Percentiles rank a stretch among this genome's conserved stretches.
These are phyloP conservation scores for Eubasilissa regina DNA, from an alignment of 1,140 invertebrate species.

Conservation along the genomic window DNA sequence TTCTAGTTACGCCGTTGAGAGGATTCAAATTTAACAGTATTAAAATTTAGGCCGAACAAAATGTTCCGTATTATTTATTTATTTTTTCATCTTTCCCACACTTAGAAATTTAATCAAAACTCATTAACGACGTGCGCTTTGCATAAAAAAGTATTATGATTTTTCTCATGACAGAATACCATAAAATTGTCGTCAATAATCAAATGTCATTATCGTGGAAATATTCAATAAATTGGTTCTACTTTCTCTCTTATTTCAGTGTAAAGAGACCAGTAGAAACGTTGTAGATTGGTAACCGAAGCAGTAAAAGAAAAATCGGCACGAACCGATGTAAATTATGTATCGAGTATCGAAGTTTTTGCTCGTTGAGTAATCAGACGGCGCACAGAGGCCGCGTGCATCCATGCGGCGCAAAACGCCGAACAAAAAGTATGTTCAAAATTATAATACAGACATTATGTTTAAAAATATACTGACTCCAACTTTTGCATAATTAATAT, in stretches of 20 bases:
- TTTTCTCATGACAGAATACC: slow-evolving; percentile 1
- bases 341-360: slow-evolving; percentile 23
- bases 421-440: no score
- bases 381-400: background rate
- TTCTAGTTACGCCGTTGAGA: no score
- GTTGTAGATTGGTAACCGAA: background rate
- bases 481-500: no score
- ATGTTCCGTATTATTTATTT: no score
- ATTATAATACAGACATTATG: no score
- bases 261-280: background rate
- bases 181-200: slow-evolving; percentile 23
- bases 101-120: no score
- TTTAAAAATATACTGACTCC: no score
- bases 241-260: slow-evolving; percentile 37
- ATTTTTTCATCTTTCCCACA: no score
- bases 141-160: slow-evolving; percentile 1
- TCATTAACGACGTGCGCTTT: background rate
- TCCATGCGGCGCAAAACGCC: background rate
- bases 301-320: background rate
- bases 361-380: background rate
- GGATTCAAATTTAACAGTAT: no score
- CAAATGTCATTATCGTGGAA: slow-evolving; percentile 34
- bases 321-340: slow-evolving; percentile 30
- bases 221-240: slow-evolving; percentile 8
- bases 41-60: no score